Conservation (phyloP, 2,888 invertebrate species). For the Lottia gigantea region DNA sequence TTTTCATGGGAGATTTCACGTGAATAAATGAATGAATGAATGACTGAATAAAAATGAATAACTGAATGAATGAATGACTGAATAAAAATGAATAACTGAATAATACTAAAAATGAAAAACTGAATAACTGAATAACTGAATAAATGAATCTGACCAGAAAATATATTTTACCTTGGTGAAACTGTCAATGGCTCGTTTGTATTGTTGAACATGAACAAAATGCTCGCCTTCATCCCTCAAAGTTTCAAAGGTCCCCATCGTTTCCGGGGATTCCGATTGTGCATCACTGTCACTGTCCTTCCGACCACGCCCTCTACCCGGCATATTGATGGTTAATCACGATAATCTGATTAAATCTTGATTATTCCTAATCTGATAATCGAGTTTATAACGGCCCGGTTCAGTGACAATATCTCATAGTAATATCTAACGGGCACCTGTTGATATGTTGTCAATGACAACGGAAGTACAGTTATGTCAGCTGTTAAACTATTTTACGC, state of each 20-base stretch:
- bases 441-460: background rate
- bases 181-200: conserved; percentile 62
- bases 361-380: background rate
- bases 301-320: conserved; percentile 35
- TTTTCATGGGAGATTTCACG: too few relatives aligned
- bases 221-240: conserved; percentile 61
- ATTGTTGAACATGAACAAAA: conserved; percentile 59
- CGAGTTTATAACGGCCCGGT: background rate
- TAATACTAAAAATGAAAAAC: too few relatives aligned
- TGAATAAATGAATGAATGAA: too few relatives aligned
- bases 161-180: conserved; percentile 59
- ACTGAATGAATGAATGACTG: too few relatives aligned
- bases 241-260: conserved; percentile 56
- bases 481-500: too few relatives aligned
- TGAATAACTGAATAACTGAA: too few relatives aligned
- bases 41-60: too few relatives aligned
- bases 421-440: conserved; percentile 27
- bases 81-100: too few relatives aligned
- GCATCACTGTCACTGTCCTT: conserved; percentile 43
- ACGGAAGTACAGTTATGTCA: background rate
- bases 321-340: conserved; percentile 33
- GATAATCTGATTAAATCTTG: conserved; percentile 12
- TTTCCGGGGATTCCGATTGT: conserved; percentile 47
- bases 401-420: background rate
- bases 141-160: background rate